phyloP scores from a whole-genome alignment of 2,888 invertebrate species.

The Dioctria linearis region DNA sequence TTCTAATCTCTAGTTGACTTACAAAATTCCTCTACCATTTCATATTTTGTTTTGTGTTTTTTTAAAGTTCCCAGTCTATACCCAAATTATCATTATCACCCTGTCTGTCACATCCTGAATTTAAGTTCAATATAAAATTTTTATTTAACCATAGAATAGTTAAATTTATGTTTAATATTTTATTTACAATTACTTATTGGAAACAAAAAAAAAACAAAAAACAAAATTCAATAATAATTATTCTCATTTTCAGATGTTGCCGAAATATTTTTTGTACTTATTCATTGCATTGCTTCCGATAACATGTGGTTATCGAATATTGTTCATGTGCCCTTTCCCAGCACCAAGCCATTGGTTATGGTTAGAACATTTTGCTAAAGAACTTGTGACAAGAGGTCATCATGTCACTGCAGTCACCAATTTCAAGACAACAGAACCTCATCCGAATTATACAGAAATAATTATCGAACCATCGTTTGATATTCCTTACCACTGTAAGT shows the following conservation, averaged over 20 bases:
- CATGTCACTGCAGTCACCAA: slow-evolving; percentile 69
- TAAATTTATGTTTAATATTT: too few relatives aligned
- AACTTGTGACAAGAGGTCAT: slow-evolving; percentile 69
- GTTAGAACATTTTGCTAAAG: slow-evolving; percentile 68
- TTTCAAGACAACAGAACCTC: slow-evolving; percentile 67
- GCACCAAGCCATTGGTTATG: slow-evolving; percentile 71
- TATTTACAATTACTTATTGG: too few relatives aligned
- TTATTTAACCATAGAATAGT: too few relatives aligned
- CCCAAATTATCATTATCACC: too few relatives aligned
- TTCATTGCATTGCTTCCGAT: slow-evolving; percentile 1
- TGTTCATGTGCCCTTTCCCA: slow-evolving; percentile 70
- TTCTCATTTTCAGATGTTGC: background rate
- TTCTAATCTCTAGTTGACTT: too few relatives aligned
- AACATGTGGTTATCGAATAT: slow-evolving; percentile 62
- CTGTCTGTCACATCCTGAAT: too few relatives aligned
- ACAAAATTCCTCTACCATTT: too few relatives aligned
- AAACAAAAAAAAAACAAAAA: background rate
- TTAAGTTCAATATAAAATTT: too few relatives aligned
- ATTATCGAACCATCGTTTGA: slow-evolving; percentile 68
- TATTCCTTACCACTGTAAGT: slow-evolving; percentile 68
- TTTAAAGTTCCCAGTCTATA: too few relatives aligned
- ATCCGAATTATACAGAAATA: slow-evolving; percentile 71
- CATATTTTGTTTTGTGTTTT: too few relatives aligned
- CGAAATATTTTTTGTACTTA: background rate
- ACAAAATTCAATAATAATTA: too few relatives aligned